Base-by-base conservation (phyloP, 1,140 invertebrate species). In the Trichonephila clavipes region DNA sequence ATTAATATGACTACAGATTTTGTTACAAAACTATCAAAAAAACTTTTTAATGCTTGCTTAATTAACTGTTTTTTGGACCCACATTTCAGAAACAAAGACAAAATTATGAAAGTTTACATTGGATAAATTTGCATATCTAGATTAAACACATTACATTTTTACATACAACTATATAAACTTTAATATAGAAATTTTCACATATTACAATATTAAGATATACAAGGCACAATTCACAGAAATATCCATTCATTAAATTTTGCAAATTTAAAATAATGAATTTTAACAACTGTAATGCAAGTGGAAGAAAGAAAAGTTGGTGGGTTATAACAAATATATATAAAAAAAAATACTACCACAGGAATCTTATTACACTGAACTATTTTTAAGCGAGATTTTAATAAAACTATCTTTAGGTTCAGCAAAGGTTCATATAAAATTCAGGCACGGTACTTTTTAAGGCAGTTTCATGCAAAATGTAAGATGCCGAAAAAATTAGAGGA, bases 31-130 rank as follows among this genome's bases (percentile, higher is more conserved):
- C 2, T 51, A 7, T 51, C 51, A 51, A 51, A 7, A 51, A 0
- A 40, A 10, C 10, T 51, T 0, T 51, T 51, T 10, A 51, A 51
- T 51, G 51, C 51, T 51, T 7, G 51, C 24, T 24, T 0, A 24
- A 69, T 24, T 12, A 21, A 69, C 21, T 69, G n/a, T 69, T 77
- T 34, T 77, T 77, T 77, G 72, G 72, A 77, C 72, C 72, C 72
- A 77, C 28, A 77, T 77, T 77, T 40, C 28, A 16, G 40, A 34
- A 40, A 77, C 16, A 77, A 28, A 34, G 18, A 77, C 14, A 34
- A 28, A 77, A 77, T 7, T 18, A 34, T 12, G 51, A 51, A 51
- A 51, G 51, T 51, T 51, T 51, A 51, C 51, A 51, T 5, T 51
- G 34, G 34, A 40, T 40, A 19, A 64, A 64, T 64, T 51, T 51